Conservation (phyloP, 1,140 invertebrate species). For the Ganaspis sp. region DNA sequence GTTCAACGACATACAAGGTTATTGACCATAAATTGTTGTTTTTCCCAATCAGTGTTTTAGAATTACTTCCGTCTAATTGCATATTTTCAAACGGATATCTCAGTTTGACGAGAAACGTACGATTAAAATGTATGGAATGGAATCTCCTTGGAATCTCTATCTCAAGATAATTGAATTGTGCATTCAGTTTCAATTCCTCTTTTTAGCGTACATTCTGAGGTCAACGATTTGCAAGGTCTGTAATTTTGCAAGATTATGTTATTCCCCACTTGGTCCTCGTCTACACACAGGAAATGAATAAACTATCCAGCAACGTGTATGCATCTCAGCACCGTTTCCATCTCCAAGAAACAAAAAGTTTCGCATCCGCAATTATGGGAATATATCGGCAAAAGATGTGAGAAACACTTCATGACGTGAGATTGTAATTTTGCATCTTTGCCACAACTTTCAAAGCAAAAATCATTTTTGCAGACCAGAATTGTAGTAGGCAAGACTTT, state of each 20-base stretch:
- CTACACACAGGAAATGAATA: slow-evolving; percentile 38
- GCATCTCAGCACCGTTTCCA: neutral
- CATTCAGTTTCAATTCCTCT: slow-evolving; percentile 7
- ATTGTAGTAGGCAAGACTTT: too few species aligned
- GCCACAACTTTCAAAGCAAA: too few species aligned
- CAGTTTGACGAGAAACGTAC: neutral
- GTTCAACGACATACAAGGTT: too few species aligned
- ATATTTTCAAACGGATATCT: neutral
- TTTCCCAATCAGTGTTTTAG: neutral
- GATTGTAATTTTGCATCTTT: too few species aligned
- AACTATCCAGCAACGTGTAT: neutral
- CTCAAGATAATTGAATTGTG: neutral
- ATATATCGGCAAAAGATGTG: neutral
- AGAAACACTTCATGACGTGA: neutral
- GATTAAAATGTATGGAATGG: neutral
- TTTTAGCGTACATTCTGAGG: neutral
- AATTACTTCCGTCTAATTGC: neutral
- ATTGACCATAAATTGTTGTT: neutral
- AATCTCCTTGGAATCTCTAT: slow-evolving; percentile 31
- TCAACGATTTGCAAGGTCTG: neutral
- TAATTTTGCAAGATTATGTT: slow-evolving; percentile 40
- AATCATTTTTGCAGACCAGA: too few species aligned
- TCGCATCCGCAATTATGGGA: neutral
- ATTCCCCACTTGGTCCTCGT: slow-evolving; percentile 29
- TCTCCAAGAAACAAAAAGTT: neutral